Conservation (phyloP, 2,113 vertebrate genomes). For the Brachypteracias leptosomus region DNA sequence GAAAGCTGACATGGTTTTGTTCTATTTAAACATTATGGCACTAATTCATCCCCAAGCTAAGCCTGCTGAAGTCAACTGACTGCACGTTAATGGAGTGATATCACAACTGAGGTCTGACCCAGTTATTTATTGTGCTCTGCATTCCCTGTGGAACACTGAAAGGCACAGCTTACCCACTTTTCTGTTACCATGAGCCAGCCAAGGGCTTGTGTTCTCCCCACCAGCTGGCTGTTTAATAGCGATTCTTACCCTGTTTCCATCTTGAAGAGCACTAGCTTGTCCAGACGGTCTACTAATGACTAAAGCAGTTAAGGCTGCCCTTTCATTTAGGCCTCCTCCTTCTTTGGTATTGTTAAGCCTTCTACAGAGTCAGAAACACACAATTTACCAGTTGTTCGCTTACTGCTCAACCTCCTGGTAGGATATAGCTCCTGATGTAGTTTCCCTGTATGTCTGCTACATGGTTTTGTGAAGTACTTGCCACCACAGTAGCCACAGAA, state of each 20-base stretch:
- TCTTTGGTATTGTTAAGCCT: not conserved
- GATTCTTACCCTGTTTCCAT: not conserved
- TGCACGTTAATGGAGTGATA: not conserved
- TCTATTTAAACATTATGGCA: not conserved
- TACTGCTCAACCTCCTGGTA: not conserved
- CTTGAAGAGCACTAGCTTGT: not conserved
- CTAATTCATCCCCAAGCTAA: not conserved
- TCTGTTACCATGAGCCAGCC: not conserved
- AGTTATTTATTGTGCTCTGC: not conserved
- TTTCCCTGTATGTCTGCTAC: not conserved
- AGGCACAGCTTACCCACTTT: not conserved
- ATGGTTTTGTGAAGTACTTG: not conserved
- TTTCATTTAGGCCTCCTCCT: not conserved
- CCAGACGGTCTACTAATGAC: not conserved
- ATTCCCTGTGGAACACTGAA: not conserved
- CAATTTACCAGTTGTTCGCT: not conserved
- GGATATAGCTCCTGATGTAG: not conserved
- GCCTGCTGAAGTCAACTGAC: not conserved
- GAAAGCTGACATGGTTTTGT: not conserved
- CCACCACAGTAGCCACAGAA: not conserved
- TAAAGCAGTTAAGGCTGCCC: not conserved
- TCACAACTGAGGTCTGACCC: not conserved
- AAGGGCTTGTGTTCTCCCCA: not conserved
- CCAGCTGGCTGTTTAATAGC: not conserved
- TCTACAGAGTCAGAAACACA: not conserved